Conservation (phyloP, 1,140 invertebrate species). For the Myzus persicae region DNA sequence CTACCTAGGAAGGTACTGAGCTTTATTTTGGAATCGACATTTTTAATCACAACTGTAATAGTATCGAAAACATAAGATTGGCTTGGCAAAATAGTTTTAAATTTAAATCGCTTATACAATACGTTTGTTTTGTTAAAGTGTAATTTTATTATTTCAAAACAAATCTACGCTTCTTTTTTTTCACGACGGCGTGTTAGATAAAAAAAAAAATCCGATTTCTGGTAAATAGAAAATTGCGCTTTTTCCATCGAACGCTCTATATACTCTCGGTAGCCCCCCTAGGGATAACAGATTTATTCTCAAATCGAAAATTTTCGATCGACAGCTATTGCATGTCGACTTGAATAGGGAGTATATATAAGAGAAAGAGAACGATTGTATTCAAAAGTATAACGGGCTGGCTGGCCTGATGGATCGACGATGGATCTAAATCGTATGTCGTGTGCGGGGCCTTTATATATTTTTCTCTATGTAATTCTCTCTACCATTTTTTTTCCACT, state of each 20-base stretch:
- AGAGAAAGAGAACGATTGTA: slow-evolving; percentile 30
- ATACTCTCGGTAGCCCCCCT: neutral
- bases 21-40: neutral
- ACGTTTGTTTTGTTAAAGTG: neutral
- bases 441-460: neutral
- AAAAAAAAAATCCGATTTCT: neutral
- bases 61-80: neutral
- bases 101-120: neutral
- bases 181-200: neutral
- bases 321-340: neutral
- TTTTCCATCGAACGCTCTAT: neutral
- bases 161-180: neutral
- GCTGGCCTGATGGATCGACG: slow-evolving; percentile 26
- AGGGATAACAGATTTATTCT: slow-evolving; percentile 39
- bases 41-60: neutral
- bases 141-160: neutral
- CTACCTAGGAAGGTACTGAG: neutral
- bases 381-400: neutral
- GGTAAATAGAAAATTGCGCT: slow-evolving; percentile 38
- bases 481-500: neutral
- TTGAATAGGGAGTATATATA: neutral
- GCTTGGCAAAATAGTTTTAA: neutral
- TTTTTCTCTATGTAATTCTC: neutral
- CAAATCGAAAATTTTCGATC: slow-evolving; percentile 18
- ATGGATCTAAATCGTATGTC: slow-evolving; percentile 42